Evolutionary conservation across 2,888 invertebrate genomes (phyloP), one percentile per base, ranked within the genome.

Genomic region (Drosophila ezoana): DNA sequence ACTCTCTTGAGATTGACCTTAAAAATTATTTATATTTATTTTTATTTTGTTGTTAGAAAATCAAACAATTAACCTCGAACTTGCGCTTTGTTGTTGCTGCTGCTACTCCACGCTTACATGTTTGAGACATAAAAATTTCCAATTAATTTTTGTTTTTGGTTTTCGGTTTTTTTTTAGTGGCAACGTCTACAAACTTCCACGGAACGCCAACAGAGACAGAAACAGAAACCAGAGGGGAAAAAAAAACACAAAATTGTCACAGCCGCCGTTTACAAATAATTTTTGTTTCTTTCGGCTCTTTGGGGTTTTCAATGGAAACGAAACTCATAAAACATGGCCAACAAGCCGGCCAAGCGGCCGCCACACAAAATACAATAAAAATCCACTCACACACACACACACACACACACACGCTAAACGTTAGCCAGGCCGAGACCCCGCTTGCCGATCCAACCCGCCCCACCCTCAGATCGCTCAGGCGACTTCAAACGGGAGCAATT

Each of bases 51-150:
- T 81, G 81, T 84, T 86, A 84, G 87, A 84, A 84, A 84, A 84
- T 86, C 87, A 84, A 86, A 87, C 87, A 87, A 87, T 87, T 87
- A 87, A 86, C 87, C 87, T 84, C 87, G 84, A 83, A 84, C 87
- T 87, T 81, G 84, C 59, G 65, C 67, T 62, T 76, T 72, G 52
- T 79, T 65, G 76, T 41, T 63, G 70, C 66, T 41, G 70, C 33
- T 59, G 61, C 14, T 62, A 44, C 64, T 72, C 48, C 38, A 57
- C 54, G 81, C 87, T 84, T 87, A 84, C 86, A 87, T 87, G 87
- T 87, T 84, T 82, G 85, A 80, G 82, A 74, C 82, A 88, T 88
- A 88, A 84, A 88, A 86, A 86, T 88, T 88, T 88, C 84, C 86
- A 86, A 88, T 84, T 85, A 85, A 85, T 87, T 85, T 87, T 79